Evolutionary conservation across 2,113 vertebrate genomes (phyloP).

Genomic region (Gymnogyps californianus): DNA sequence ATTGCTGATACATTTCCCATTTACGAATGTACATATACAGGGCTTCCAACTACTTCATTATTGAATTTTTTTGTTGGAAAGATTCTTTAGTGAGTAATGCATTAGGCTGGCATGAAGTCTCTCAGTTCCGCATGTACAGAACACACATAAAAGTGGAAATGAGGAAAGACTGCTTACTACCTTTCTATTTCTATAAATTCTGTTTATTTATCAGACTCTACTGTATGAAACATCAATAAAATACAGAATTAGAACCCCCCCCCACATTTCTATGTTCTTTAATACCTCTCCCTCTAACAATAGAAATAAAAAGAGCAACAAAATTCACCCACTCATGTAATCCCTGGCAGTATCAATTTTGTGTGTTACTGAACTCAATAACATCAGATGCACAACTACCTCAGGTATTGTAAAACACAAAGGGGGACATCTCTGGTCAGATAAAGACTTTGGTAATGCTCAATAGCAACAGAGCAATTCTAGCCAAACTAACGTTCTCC

Average conservation of each 20-base stretch:
- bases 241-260: neutral
- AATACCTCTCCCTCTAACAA: neutral
- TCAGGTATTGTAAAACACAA: neutral
- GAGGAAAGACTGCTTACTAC: neutral
- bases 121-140: neutral
- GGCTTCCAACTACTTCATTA: conserved; percentile 3
- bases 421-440: neutral
- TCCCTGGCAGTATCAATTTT: neutral
- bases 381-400: neutral
- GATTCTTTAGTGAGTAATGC: neutral
- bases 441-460: neutral
- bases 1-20: neutral
- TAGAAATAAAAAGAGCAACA: neutral
- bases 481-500: neutral
- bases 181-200: neutral
- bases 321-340: neutral
- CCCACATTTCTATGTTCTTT: neutral
- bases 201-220: neutral
- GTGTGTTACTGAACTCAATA: neutral
- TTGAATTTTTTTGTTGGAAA: conserved; percentile 13
- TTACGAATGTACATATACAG: neutral
- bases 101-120: neutral
- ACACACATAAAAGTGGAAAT: neutral
- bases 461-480: neutral
- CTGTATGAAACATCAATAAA: neutral